Evolutionary conservation across 1,140 invertebrate genomes (phyloP).

Genomic region (Aphelenchoides avenae): DNA sequence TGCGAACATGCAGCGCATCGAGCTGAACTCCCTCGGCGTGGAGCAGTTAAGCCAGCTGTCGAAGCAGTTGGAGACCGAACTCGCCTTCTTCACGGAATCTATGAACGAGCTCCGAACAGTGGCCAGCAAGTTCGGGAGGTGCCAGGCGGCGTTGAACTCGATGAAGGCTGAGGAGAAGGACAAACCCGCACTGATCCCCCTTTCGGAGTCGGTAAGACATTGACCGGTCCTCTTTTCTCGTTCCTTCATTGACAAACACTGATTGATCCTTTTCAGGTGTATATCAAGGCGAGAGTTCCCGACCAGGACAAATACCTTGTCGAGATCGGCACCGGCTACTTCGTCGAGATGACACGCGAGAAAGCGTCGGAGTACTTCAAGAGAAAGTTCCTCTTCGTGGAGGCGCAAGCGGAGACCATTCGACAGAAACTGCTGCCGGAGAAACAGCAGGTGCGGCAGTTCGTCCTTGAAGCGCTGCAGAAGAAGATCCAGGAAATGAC

Average conservation of each 20-base stretch:
- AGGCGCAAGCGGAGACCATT: slow-evolving; percentile 34
- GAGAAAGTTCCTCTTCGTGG: slow-evolving; percentile 29
- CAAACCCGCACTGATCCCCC: slow-evolving; percentile 45
- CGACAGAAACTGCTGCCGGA: slow-evolving; percentile 40
- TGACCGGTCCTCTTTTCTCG: slow-evolving; percentile 28
- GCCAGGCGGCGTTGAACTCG: slow-evolving; percentile 28
- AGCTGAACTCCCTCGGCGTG: background rate
- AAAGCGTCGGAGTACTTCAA: slow-evolving; percentile 49
- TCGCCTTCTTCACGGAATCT: slow-evolving; percentile 37
- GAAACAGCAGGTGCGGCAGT: slow-evolving; percentile 36
- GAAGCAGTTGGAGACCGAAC: slow-evolving; percentile 22
- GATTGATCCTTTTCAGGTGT: slow-evolving; percentile 42
- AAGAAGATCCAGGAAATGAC: slow-evolving; percentile 44
- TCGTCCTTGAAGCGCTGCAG: slow-evolving; percentile 40
- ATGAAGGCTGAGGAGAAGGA: slow-evolving; percentile 24
- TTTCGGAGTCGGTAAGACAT: slow-evolving; percentile 49
- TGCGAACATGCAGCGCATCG: background rate
- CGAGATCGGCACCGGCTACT: slow-evolving; percentile 55
- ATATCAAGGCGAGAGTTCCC: slow-evolving; percentile 39
- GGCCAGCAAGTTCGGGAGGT: slow-evolving; percentile 35
- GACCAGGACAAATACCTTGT: slow-evolving; percentile 44
- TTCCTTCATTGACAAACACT: slow-evolving; percentile 6
- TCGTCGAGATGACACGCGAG: slow-evolving; percentile 48
- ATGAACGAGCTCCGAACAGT: slow-evolving; percentile 32
- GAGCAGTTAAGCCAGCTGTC: background rate